A percentile compares a stretch with the other conserved stretches of the same genome.
phyloP scores from a whole-genome alignment of 2,113 vertebrate species.

The Hucho hucho region DNA sequence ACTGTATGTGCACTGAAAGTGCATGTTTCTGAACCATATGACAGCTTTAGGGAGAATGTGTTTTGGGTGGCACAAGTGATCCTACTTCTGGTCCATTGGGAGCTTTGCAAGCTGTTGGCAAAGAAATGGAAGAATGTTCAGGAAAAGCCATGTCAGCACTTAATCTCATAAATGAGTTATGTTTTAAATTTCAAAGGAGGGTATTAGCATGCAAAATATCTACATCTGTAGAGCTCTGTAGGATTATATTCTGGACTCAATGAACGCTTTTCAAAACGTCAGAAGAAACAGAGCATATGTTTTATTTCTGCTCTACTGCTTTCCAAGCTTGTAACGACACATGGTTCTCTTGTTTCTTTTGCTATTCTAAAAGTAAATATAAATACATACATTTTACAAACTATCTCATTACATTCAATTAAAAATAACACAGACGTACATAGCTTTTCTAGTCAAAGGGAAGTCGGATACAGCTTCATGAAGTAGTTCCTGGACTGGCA shows the following conservation, averaged over 20 bases:
- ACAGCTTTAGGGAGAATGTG: not conserved
- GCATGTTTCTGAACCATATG: not conserved
- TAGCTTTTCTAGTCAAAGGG: no score
- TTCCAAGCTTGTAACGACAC: not conserved
- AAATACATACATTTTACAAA: no score
- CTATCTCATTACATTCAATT: no score
- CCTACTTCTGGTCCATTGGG: not conserved
- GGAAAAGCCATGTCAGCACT: not conserved
- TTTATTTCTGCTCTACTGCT: not conserved
- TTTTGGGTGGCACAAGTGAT: not conserved
- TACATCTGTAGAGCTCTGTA: not conserved
- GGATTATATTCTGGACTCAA: conserved; percentile 1
- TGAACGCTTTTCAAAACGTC: not conserved
- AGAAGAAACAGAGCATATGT: not conserved
- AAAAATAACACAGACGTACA: not conserved
- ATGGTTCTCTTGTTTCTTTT: not conserved
- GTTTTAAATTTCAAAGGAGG: not conserved
- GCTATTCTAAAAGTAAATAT: not conserved
- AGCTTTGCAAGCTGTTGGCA: not conserved
- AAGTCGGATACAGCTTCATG: not conserved
- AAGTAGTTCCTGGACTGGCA: not conserved
- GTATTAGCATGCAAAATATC: not conserved
- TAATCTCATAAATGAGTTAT: not conserved
- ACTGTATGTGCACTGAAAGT: not conserved
- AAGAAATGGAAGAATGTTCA: not conserved